phyloP scores from a whole-genome alignment of 1,140 invertebrate genomes.

The Contarinia nasturtii region DNA sequence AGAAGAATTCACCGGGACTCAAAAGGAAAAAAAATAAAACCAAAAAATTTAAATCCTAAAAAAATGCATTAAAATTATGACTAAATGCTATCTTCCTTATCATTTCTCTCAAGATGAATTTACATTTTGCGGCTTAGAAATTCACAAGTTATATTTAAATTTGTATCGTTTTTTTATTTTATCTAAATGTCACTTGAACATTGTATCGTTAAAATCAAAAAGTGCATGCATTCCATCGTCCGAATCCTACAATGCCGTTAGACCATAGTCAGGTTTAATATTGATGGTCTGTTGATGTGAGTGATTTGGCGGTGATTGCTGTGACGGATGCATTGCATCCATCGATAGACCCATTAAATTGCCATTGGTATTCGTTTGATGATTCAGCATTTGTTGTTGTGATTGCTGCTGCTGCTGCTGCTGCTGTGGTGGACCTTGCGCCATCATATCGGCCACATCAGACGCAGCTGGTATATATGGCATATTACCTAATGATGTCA shows the following conservation, averaged over 20 bases:
- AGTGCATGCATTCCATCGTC: too few species aligned
- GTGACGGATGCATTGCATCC: neutral
- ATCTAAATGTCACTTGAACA: too few species aligned
- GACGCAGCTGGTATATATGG: slow-evolving; percentile 16
- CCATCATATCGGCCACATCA: slow-evolving; percentile 10
- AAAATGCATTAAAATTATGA: too few species aligned
- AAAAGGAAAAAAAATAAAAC: too few species aligned
- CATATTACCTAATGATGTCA: slow-evolving; percentile 18
- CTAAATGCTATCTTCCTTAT: too few species aligned
- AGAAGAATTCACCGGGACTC: too few species aligned
- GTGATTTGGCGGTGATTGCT: slow-evolving; percentile 10
- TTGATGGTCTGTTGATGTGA: slow-evolving; percentile 12
- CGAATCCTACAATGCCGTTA: slow-evolving; percentile 40
- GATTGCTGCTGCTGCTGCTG: slow-evolving; percentile 4
- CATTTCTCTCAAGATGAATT: too few species aligned
- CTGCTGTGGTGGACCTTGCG: slow-evolving; percentile 3
- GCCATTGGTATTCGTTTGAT: neutral
- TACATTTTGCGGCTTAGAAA: too few species aligned
- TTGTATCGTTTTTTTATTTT: too few species aligned
- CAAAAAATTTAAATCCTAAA: too few species aligned
- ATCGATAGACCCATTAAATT: neutral
- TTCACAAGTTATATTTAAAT: too few species aligned
- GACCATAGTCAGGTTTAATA: slow-evolving; percentile 52
- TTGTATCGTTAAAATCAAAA: too few species aligned
- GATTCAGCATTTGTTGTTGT: neutral